A percentile compares a stretch with the other conserved stretches of the same genome.
These are phyloP conservation scores for Alethe castanea DNA, from an alignment of 2,113 vertebrate genomes.

Conservation along the genomic window DNA sequence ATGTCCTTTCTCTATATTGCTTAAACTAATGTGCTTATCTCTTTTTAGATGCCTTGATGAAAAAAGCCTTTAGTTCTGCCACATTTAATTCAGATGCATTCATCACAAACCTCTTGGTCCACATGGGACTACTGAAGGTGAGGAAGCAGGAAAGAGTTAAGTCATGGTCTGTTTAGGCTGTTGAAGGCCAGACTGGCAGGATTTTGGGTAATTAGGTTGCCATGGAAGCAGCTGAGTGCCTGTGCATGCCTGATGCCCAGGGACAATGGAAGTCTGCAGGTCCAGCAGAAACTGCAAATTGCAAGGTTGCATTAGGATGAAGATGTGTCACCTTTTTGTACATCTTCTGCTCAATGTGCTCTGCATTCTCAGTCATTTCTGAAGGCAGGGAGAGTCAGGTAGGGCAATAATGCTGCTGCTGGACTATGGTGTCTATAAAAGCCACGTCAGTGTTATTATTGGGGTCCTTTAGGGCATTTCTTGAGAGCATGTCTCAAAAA, in stretches of 20 bases:
- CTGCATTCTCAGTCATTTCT: background rate
- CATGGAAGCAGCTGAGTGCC: conserved; percentile 8
- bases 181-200: background rate
- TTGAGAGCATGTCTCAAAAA: background rate
- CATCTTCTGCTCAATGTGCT: background rate
- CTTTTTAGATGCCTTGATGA: conserved; percentile 84
- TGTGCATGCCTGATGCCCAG: conserved; percentile 6
- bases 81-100: conserved; percentile 85
- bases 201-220: conserved; percentile 29
- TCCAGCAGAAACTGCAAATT: background rate
- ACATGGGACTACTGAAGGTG: conserved; percentile 95
- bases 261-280: conserved; percentile 6
- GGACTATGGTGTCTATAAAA: background rate
- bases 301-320: background rate
- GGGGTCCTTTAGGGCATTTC: background rate
- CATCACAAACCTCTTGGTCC: conserved; percentile 85
- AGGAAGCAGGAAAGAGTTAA: conserved; percentile 11
- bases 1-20: background rate
- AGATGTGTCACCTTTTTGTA: background rate
- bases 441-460: background rate
- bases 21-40: background rate
- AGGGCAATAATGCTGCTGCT: background rate
- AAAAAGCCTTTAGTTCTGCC: conserved; percentile 82
- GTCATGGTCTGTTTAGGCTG: background rate
- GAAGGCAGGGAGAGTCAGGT: background rate